Evolutionary conservation across 2,888 invertebrate species (phyloP).

Genomic region (Himalopsyche anomala): DNA sequence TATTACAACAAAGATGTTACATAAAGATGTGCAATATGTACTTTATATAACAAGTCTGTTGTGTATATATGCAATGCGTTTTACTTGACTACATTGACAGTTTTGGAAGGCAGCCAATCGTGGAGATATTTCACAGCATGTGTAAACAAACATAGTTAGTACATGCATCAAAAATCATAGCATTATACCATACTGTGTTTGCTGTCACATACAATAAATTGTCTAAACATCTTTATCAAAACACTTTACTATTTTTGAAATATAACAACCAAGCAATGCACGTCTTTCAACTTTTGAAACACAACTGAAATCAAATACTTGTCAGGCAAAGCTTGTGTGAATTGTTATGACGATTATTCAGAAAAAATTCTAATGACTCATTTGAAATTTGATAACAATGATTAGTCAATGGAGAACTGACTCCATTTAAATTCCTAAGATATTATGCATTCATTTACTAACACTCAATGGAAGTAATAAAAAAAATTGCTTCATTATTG

Average conservation of each 20-base stretch:
- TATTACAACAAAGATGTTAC: conserved; percentile 79
- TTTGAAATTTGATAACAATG: conserved; percentile 9
- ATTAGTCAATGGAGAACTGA: not conserved
- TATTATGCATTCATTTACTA: not conserved
- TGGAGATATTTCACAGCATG: conserved; percentile 69
- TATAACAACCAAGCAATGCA: not conserved
- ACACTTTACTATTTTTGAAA: not conserved
- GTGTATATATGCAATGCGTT: conserved; percentile 74
- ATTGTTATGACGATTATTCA: not conserved
- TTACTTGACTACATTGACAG: conserved; percentile 39
- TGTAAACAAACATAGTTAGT: conserved; percentile 79
- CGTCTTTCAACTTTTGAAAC: not conserved
- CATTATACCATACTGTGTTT: conserved; percentile 79
- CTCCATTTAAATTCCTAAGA: conserved; percentile 14
- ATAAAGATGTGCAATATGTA: conserved; percentile 76
- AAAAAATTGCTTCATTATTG: not conserved
- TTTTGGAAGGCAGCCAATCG: not conserved
- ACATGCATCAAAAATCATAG: conserved; percentile 76
- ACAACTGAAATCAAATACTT: conserved; percentile 2
- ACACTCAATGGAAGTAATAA: not conserved
- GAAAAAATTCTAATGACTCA: conserved; percentile 21
- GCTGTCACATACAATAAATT: conserved; percentile 69
- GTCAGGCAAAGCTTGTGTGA: not conserved
- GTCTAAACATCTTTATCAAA: not conserved
- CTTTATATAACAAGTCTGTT: conserved; percentile 79